phyloP scores from a whole-genome alignment of 2,797 vertebrate genomes.

The Mormyrops attenuatus region DNA sequence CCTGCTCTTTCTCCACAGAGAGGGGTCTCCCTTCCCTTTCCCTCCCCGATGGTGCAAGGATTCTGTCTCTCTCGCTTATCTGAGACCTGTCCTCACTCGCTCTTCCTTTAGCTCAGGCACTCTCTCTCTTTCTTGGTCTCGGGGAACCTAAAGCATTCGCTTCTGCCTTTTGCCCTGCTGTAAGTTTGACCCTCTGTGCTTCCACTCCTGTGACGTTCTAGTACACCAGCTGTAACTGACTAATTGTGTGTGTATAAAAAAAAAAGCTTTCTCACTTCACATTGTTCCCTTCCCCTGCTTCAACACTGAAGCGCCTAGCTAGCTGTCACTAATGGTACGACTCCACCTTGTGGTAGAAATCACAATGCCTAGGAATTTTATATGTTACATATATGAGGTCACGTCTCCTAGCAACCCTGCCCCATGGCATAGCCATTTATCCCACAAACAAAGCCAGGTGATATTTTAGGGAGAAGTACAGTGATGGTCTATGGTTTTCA shows the following conservation, averaged over 20 bases:
- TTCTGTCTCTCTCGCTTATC: slow-evolving; percentile 35
- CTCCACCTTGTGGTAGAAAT: slow-evolving; percentile 40
- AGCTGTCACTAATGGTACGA: slow-evolving; percentile 22
- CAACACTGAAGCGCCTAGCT: background rate
- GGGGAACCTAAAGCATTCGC: background rate
- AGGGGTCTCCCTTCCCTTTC: slow-evolving; percentile 42
- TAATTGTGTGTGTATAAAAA: background rate
- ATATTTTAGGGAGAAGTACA: background rate
- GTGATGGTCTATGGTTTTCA: background rate
- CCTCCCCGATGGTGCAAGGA: slow-evolving; percentile 49
- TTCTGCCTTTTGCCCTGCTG: slow-evolving; percentile 20
- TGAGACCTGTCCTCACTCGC: slow-evolving; percentile 30
- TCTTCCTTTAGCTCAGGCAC: slow-evolving; percentile 25
- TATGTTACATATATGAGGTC: background rate
- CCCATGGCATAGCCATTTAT: background rate
- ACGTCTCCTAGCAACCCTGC: background rate
- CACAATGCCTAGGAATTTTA: background rate
- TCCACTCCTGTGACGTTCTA: slow-evolving; percentile 37
- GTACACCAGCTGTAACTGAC: background rate
- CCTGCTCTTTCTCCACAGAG: slow-evolving; percentile 46
- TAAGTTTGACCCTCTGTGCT: slow-evolving; percentile 35
- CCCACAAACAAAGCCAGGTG: background rate
- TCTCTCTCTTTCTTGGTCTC: slow-evolving; percentile 25
- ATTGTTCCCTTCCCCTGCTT: background rate
- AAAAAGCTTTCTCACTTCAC: background rate